Percentiles rank a stretch among this genome's conserved stretches.
These are phyloP conservation scores for Dendrolimus pini DNA, from an alignment of 2,888 invertebrate species.

Conservation along the genomic window DNA sequence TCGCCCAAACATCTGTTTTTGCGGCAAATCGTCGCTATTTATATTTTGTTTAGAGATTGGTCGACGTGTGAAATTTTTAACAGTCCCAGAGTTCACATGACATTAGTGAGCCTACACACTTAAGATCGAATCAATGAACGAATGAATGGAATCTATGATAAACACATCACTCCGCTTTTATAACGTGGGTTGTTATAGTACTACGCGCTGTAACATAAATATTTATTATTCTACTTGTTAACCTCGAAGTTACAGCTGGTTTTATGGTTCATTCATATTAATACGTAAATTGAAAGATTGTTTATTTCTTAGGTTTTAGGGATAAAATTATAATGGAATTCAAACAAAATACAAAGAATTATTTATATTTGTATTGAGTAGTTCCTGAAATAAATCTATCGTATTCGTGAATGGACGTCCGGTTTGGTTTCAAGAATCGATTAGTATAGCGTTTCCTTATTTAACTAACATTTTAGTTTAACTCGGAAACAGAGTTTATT, in stretches of 20 bases:
- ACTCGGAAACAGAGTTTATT: too few species aligned
- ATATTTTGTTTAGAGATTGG: slow-evolving; percentile 20
- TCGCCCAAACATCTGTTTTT: slow-evolving; percentile 50
- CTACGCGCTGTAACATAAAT: slow-evolving; percentile 7
- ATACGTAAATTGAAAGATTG: too few species aligned
- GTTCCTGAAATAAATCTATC: too few species aligned
- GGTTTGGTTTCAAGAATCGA: too few species aligned
- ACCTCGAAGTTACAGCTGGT: neutral
- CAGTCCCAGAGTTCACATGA: slow-evolving; percentile 21
- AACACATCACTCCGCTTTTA: slow-evolving; percentile 6
- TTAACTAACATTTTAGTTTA: too few species aligned
- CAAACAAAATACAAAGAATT: too few species aligned
- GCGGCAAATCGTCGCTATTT: slow-evolving; percentile 41
- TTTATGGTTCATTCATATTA: neutral
- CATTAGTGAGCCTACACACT: slow-evolving; percentile 37
- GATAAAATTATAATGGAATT: too few species aligned
- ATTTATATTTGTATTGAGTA: too few species aligned
- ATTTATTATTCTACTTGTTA: neutral
- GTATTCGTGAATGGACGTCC: too few species aligned
- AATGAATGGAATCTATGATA: slow-evolving; percentile 17
- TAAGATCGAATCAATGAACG: slow-evolving; percentile 20
- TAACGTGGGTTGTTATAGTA: slow-evolving; percentile 12
- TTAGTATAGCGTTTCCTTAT: too few species aligned
- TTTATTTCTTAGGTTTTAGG: too few species aligned
- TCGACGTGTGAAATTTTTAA: slow-evolving; percentile 27